Percentiles rank a stretch among this genome's conserved stretches.
phyloP scores from a whole-genome alignment of 2,888 invertebrate genomes.

The Noctua janthe region DNA sequence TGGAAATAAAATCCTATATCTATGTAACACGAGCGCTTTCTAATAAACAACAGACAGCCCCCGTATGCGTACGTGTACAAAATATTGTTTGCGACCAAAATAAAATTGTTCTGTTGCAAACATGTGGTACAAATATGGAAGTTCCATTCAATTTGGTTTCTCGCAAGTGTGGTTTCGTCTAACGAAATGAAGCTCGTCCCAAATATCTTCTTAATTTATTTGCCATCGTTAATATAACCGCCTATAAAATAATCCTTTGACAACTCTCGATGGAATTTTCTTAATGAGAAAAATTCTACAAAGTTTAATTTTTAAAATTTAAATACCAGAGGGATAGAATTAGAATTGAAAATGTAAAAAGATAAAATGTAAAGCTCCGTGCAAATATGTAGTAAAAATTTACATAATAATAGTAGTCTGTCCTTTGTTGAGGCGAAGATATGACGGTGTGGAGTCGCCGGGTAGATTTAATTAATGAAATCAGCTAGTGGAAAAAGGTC shows the following conservation, averaged over 20 bases:
- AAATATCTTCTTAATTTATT: slow-evolving; percentile 46
- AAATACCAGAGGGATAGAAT: slow-evolving; percentile 29
- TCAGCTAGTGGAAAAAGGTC: slow-evolving; percentile 68
- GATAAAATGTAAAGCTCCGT: slow-evolving; percentile 49
- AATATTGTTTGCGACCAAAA: slow-evolving; percentile 64
- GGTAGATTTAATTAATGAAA: slow-evolving; percentile 74
- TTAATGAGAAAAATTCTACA: background rate
- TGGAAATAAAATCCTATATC: slow-evolving; percentile 59
- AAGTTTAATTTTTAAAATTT: slow-evolving; percentile 21
- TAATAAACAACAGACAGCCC: slow-evolving; percentile 69
- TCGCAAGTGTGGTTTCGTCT: slow-evolving; percentile 4
- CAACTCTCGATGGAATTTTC: slow-evolving; percentile 11
- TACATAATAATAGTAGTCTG: slow-evolving; percentile 70
- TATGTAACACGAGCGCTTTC: slow-evolving; percentile 53
- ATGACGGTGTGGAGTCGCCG: slow-evolving; percentile 54
- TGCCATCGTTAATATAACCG: slow-evolving; percentile 15
- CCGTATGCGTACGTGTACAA: slow-evolving; percentile 64
- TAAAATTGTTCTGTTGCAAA: slow-evolving; percentile 49
- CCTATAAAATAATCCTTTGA: slow-evolving; percentile 23
- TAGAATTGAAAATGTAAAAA: slow-evolving; percentile 50
- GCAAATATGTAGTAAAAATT: slow-evolving; percentile 68
- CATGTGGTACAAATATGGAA: slow-evolving; percentile 23
- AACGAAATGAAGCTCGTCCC: slow-evolving; percentile 31
- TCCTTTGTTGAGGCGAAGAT: slow-evolving; percentile 66
- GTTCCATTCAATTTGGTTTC: slow-evolving; percentile 36